Percentiles rank a stretch among this genome's conserved stretches.
phyloP scores from a whole-genome alignment of 1,140 invertebrate genomes.

The Pseudomyrmex flavicornis region DNA sequence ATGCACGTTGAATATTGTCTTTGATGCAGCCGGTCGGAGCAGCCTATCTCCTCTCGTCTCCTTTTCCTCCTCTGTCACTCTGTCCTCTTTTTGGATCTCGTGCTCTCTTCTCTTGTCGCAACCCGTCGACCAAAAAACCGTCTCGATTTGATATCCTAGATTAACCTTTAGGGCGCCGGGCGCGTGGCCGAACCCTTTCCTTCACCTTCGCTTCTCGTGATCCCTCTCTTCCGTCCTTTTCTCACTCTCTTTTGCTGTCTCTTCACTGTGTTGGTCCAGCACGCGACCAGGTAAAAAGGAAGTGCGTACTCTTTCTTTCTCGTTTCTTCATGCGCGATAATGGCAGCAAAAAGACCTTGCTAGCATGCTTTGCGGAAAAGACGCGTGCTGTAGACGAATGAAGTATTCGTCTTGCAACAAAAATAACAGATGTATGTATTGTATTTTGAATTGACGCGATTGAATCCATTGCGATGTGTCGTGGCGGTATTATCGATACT shows the following conservation, averaged over 20 bases:
- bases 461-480: neutral
- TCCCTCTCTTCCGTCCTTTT: slow-evolving; percentile 3
- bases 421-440: neutral
- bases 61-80: slow-evolving; percentile 21
- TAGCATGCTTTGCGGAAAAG: neutral
- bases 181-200: slow-evolving; percentile 82
- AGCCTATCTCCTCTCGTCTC: slow-evolving; percentile 70
- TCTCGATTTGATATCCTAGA: slow-evolving; percentile 83
- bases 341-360: slow-evolving; percentile 37
- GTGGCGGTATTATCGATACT: neutral
- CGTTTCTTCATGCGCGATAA: slow-evolving; percentile 56
- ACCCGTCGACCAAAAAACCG: slow-evolving; percentile 78
- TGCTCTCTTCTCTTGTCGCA: slow-evolving; percentile 1
- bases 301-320: slow-evolving; percentile 28
- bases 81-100: slow-evolving; percentile 20
- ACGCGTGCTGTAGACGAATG: neutral
- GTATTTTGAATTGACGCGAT: neutral
- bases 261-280: slow-evolving; percentile 62
- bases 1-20: slow-evolving; percentile 83
- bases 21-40: slow-evolving; percentile 82
- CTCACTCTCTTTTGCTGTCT: neutral
- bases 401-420: neutral
- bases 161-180: slow-evolving; percentile 75
- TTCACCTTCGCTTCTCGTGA: slow-evolving; percentile 18
- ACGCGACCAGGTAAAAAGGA: slow-evolving; percentile 79